Conservation (phyloP, 2,888 invertebrate species). For the Galeruca laticollis region DNA sequence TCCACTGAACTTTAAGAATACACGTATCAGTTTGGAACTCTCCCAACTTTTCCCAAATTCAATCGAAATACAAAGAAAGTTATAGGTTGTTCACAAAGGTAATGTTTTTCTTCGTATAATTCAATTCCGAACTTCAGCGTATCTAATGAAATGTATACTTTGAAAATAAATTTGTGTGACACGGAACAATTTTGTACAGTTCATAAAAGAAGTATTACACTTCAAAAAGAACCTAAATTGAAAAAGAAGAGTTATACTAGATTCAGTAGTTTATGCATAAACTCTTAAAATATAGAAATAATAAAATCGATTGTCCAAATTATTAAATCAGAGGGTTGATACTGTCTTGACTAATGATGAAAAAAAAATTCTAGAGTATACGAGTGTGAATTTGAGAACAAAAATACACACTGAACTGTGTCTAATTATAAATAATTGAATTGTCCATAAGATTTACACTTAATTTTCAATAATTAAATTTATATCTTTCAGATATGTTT, state of each 20-base stretch:
- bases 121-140: constrained; percentile 22
- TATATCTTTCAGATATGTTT: too few species aligned
- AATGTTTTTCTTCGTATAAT: constrained; percentile 32
- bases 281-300: too few species aligned
- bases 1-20: constrained; percentile 29
- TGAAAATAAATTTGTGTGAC: not conserved
- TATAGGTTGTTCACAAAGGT: constrained; percentile 33
- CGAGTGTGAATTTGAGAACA: too few species aligned
- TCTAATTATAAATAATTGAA: too few species aligned
- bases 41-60: constrained; percentile 33
- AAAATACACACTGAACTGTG: too few species aligned
- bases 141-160: constrained; percentile 17
- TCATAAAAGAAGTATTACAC: not conserved
- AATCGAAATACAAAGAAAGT: constrained; percentile 31
- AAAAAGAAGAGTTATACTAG: not conserved
- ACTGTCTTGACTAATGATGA: too few species aligned
- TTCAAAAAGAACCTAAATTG: not conserved
- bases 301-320: too few species aligned
- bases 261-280: not conserved
- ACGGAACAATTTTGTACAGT: not conserved
- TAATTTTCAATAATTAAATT: too few species aligned
- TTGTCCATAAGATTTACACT: too few species aligned
- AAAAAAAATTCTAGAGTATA: too few species aligned
- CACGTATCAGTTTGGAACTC: constrained; percentile 21
- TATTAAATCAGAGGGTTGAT: too few species aligned